Percentiles rank a stretch among this genome's conserved stretches.
Conservation (phyloP, 2,113 vertebrate species). For the Pangasianodon hypophthalmus region DNA sequence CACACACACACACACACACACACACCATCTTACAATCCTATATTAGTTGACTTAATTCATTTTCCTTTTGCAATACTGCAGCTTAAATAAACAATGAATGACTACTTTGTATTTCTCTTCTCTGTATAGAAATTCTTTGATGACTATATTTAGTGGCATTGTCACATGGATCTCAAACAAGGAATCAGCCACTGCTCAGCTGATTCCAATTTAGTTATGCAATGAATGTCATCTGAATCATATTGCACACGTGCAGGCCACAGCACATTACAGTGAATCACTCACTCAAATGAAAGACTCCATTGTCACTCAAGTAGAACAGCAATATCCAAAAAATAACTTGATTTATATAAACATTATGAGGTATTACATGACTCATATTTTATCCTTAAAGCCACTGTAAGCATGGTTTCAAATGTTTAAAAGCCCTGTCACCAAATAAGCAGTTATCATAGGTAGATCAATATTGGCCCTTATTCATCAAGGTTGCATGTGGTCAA, state of each 20-base stretch:
- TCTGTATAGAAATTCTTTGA: neutral
- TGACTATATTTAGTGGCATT: neutral
- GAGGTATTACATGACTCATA: slow-evolving; percentile 8
- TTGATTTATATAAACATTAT: slow-evolving; percentile 5
- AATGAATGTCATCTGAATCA: slow-evolving; percentile 30
- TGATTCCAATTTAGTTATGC: slow-evolving; percentile 44
- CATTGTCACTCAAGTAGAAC: slow-evolving; percentile 7
- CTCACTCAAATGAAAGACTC: slow-evolving; percentile 9
- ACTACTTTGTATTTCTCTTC: neutral
- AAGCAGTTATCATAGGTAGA: neutral
- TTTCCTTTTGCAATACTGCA: neutral
- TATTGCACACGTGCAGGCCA: slow-evolving; percentile 15
- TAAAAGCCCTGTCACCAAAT: neutral
- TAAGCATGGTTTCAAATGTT: neutral
- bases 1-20: neutral
- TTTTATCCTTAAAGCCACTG: neutral
- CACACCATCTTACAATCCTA: neutral
- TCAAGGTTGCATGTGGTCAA: neutral
- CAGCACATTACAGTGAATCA: slow-evolving; percentile 10
- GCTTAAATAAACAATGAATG: slow-evolving; percentile 1
- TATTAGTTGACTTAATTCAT: neutral
- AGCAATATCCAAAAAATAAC: slow-evolving; percentile 7
- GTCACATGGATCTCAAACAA: slow-evolving; percentile 17
- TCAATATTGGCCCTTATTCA: neutral
- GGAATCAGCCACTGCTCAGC: slow-evolving; percentile 25